Evolutionary conservation across 2,113 vertebrate species (phyloP).

Genomic region (Scartelaos histophorus): DNA sequence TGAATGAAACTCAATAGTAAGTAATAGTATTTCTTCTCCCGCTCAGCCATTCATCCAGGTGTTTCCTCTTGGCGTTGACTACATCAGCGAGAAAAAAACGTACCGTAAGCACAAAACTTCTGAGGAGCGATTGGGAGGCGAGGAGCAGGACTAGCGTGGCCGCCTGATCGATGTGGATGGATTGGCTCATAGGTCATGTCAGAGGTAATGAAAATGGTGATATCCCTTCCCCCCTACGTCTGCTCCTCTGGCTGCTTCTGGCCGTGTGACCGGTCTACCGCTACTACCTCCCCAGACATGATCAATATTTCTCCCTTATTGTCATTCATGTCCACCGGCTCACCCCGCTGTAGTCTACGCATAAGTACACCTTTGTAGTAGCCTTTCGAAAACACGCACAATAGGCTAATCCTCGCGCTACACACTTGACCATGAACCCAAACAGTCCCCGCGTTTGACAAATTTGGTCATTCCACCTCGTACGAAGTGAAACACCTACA

Average conservation of each 20-base stretch:
- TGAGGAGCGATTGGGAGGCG: background rate
- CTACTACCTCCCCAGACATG: constrained; percentile 72
- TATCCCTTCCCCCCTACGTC: constrained; percentile 31
- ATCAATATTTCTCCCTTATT: constrained; percentile 77
- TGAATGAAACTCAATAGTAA: background rate
- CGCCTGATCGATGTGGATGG: constrained; percentile 4
- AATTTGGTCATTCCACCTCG: background rate
- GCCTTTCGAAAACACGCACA: constrained; percentile 1
- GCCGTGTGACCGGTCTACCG: constrained; percentile 59
- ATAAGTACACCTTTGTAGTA: constrained; percentile 21
- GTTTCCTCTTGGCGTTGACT: background rate
- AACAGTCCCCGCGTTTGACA: background rate
- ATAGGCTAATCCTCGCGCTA: background rate
- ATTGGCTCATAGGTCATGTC: constrained; percentile 35
- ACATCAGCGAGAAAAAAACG: constrained; percentile 1
- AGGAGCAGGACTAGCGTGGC: background rate
- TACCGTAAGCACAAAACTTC: constrained; percentile 7
- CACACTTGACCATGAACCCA: background rate
- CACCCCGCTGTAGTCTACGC: constrained; percentile 9
- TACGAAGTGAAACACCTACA: background rate
- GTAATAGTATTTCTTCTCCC: background rate
- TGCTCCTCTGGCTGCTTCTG: constrained; percentile 18
- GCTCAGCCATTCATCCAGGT: background rate
- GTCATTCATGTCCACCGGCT: constrained; percentile 60
- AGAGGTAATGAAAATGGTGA: constrained; percentile 45